Evolutionary conservation across 2,888 invertebrate genomes (phyloP), one percentile per base, ranked within the genome.

Genomic region (Halocaridina rubra): DNA sequence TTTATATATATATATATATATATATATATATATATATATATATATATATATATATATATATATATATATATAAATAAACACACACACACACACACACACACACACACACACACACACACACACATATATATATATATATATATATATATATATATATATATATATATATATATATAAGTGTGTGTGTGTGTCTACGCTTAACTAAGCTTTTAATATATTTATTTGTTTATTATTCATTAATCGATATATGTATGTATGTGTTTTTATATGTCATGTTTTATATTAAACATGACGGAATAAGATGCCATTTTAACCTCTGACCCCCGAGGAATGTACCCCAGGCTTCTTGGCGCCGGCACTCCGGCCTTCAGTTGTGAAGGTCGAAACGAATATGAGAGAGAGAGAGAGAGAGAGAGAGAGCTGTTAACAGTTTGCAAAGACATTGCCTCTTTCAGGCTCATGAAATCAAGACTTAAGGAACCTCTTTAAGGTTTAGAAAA

Each of bases 331-430:
- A 80, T 80, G 80, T 33, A 33, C 24, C 57, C 24, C 80, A 57
- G 79, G 80, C 72, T 72, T 71, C 71, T 30, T 72, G 80, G 80
- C 80, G 80, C 80, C 80, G 80, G 80, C 80, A 72, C 71, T 59
- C 78, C 71, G 80, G 80, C 80, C 80, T 80, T 80, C 71, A 72
- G 72, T 72, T 72, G 33, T 59, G 80, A 72, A 72, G 59, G 72
- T 80, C 71, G 80, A 69, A 69, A 32, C 57, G 80, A 71, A 59
- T 69, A 71, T 53, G 72, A 19, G 0, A 2, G 72, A 27, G 61
- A 30, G 27, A 57, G 32, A 27, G 19, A 10, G 32, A 10, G 16
- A 3, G n/a, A 16, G 8, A 7, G 69, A 5, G 69, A 29, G 32
- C 1, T 13, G n/a, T n/a, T n/a, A n/a, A n/a, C n/a, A n/a, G n/a